These are phyloP conservation scores for mouse (Mus musculus) DNA, from an alignment of 2,113 vertebrate genomes.

Conservation along the genomic window GRCm39 chr3:80243001-80243500, in stretches of 20 bases:
- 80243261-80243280: neutral
- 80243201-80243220: neutral
- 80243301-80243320: neutral
- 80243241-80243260: neutral
- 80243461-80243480: neutral
- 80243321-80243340: neutral
- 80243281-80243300: neutral
- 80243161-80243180: neutral
- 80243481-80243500: neutral
- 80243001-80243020: neutral
- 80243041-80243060: neutral
- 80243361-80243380: neutral
- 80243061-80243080: too few relatives aligned
- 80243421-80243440: neutral
- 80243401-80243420: neutral
- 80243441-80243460: too few relatives aligned
- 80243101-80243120: neutral
- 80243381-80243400: neutral
- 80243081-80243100: neutral
- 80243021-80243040: slow-evolving; percentile 27
- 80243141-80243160: neutral
- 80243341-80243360: neutral
- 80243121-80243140: neutral
- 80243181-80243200: neutral
- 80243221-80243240: neutral